Base-by-base conservation (phyloP, 2,113 vertebrate species). In the Oplegnathus fasciatus region DNA sequence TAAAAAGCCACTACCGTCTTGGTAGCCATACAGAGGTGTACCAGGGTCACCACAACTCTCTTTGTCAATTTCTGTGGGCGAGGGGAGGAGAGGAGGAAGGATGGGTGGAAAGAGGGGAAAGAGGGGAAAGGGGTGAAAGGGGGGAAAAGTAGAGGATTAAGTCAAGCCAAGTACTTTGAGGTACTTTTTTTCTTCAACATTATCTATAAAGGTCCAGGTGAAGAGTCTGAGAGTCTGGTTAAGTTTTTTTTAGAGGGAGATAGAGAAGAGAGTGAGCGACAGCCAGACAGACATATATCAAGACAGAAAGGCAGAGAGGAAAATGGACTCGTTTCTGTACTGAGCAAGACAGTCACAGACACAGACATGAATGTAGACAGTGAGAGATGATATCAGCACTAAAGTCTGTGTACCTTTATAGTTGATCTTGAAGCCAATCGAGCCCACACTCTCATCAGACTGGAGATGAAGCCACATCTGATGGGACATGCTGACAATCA, bases 391-490 rank as follows among this genome's bases (percentile, higher is more conserved):
- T 75, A 86, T 88, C 80, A 26, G 40, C 50, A n/a, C n/a, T 57
- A 26, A 58, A 37, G 77, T 44, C 40, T 66, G 40, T 75, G 22
- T 96, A 99, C 98, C 98, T 97, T 99, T 98, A 94, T 99, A 99
- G 96, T 98, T 99, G 92, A 99, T 97, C 92, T 99, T 99, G 94
- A 99, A 99, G 73, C 98, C 98, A n/a, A 99, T 97, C 2, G 98
- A 99, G 77, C 98, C 98, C 81, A 99, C 97, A 11, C 98, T 99
- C 94, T 99, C 98, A 92, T 99, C 98, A 0, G 98, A 99, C 93
- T 99, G 98, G 73, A 99, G 97, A 82, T 99, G 98, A 66, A 99
- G 93, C 98, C 98, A 99, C 98, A 99, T 99, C 92, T 98, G 98
- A 94, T 95, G 97, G 84, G 96, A 98, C 96, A 98, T 97, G 95